Conservation (phyloP, 1,140 invertebrate genomes). For the Lethrus apterus region DNA sequence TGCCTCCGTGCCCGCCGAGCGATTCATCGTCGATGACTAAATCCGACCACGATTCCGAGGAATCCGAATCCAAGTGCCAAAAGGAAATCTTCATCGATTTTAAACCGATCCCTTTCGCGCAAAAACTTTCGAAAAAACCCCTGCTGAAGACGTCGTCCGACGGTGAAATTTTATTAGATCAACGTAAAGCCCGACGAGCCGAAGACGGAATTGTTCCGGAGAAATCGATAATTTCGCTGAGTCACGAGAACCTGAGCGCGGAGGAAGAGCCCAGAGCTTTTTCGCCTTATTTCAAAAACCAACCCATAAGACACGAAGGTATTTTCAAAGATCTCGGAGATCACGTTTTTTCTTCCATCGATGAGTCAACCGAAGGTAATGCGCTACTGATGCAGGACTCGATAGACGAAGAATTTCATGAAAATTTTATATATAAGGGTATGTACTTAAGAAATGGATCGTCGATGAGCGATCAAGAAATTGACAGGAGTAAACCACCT, state of each 20-base stretch:
- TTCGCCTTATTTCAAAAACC: constrained; percentile 46
- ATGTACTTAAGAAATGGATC: constrained; percentile 61
- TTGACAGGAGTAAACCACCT: constrained; percentile 30
- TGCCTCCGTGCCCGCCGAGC: constrained; percentile 21
- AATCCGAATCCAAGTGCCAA: constrained; percentile 43
- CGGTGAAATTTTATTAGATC: constrained; percentile 67
- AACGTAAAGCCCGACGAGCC: constrained; percentile 41
- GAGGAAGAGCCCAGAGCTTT: constrained; percentile 30
- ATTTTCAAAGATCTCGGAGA: constrained; percentile 43
- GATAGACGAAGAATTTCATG: constrained; percentile 64
- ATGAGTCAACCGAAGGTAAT: constrained; percentile 25
- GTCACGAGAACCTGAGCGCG: constrained; percentile 48
- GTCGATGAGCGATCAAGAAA: constrained; percentile 37
- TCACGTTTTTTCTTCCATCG: constrained; percentile 34
- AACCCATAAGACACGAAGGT: constrained; percentile 53
- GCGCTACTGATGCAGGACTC: constrained; percentile 38
- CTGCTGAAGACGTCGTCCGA: constrained; percentile 73
- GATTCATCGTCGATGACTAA: constrained; percentile 34
- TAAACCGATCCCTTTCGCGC: constrained; percentile 56
- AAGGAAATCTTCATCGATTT: constrained; percentile 82
- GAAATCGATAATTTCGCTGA: constrained; percentile 47
- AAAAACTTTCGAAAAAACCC: constrained; percentile 45
- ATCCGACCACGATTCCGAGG: constrained; percentile 46
- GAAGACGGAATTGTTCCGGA: constrained; percentile 42
- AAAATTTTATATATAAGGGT: constrained; percentile 66